These are phyloP conservation scores for Mus caroli DNA, from an alignment of 2,797 vertebrate genomes.

Conservation along the genomic window DNA sequence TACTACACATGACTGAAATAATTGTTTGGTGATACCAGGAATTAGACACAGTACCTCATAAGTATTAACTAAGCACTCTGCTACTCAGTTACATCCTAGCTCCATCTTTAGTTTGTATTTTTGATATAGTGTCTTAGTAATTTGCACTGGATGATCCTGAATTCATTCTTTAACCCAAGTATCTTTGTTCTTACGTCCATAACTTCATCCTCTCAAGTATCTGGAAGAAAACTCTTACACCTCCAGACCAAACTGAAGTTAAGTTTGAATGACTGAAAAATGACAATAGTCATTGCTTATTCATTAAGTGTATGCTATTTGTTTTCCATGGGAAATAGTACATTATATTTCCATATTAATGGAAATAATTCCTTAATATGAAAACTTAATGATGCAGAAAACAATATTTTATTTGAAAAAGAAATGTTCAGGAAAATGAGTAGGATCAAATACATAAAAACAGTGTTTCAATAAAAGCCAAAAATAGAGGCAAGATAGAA, in stretches of 20 bases:
- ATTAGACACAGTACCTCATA: background rate
- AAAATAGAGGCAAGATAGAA: background rate
- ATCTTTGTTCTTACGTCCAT: no score
- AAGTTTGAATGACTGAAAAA: constrained; percentile 23
- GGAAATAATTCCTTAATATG: constrained; percentile 4
- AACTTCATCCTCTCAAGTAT: background rate
- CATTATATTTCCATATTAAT: background rate
- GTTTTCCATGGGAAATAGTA: background rate
- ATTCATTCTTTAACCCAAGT: background rate
- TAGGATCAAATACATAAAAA: background rate
- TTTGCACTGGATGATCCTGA: background rate
- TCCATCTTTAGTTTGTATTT: background rate
- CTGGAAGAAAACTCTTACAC: background rate
- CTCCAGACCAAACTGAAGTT: background rate
- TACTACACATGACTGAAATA: background rate
- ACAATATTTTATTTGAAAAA: background rate
- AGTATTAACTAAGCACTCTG: background rate
- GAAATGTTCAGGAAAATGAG: constrained; percentile 25
- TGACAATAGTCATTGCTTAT: background rate
- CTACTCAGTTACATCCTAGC: background rate
- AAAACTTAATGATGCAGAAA: background rate
- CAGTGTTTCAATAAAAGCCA: background rate
- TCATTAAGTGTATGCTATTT: background rate
- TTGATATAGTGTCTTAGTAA: background rate
- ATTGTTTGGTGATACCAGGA: background rate